Evolutionary conservation across 2,888 invertebrate genomes (phyloP), one percentile per base, ranked within the genome.

Genomic region (Syritta pipiens): DNA sequence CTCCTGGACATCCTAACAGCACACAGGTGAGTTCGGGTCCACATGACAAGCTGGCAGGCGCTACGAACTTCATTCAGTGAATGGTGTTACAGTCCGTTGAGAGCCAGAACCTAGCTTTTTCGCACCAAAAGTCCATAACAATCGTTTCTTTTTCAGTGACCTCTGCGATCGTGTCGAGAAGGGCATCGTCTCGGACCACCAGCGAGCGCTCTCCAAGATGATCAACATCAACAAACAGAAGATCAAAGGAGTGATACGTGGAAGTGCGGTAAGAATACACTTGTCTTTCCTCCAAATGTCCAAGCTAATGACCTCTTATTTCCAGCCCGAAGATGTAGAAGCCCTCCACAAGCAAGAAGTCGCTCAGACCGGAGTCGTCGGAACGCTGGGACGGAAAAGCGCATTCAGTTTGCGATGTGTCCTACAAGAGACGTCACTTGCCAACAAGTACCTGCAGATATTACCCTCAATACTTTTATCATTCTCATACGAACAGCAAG

Each of bases 331-430:
- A 85, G 91, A 91, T 48, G 91, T 92, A 0, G 92, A 91, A 68
- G 90, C 91, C 71, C 85, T 92, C 46, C 92, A 92, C 83, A 90
- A 91, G 65, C 90, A 90, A 84, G 92, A 92, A 91, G 88, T 92
- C 59, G 90, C 91, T 0, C 92, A 92, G 86, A 92, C 92, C 82
- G 91, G 90, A 44, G 90, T 92, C 7, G 92, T 92, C 67, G 90
- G 91, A 0, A 92, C 91, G 65, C 90, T 92, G 81, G 92, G 92
- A 83, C 85, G 91, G 42, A 89, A 92, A 81, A 91, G 91, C 71
- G 91, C 91, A 42, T 92, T 91, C 84, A 92, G 92, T 67, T 87
- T 92, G 42, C 91, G 91, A 83, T 92, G 92, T 85, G 89, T 92
- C 12, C 90, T 92, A 82, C 90, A 92, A 89, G 92, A 92, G 84